A percentile compares a stretch with the other conserved stretches of the same genome.
These are phyloP conservation scores for Trinorchestia longiramus DNA, from an alignment of 1,140 invertebrate species.

Conservation along the genomic window DNA sequence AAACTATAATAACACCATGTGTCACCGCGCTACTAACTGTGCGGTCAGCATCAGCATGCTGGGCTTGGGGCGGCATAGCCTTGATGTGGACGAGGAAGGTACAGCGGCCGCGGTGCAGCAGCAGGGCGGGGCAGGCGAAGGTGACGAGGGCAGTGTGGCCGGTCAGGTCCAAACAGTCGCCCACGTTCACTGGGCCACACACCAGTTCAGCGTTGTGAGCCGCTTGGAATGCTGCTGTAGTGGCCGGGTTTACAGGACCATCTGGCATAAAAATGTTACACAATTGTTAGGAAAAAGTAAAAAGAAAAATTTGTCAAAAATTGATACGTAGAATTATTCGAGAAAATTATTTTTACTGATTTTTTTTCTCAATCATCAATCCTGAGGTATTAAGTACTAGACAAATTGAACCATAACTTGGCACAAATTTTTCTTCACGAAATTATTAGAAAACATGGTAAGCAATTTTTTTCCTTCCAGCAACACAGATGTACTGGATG, in stretches of 20 bases:
- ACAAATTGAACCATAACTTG: background rate
- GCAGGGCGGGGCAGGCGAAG: slow-evolving; percentile 86
- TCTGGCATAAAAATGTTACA: slow-evolving; percentile 32
- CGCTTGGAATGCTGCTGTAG: slow-evolving; percentile 83
- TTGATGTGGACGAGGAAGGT: slow-evolving; percentile 86
- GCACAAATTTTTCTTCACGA: too few species aligned
- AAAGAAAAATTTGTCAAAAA: background rate
- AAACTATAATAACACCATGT: background rate
- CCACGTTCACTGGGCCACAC: slow-evolving; percentile 86
- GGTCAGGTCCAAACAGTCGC: slow-evolving; percentile 84
- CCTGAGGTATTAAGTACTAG: background rate
- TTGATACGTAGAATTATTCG: background rate
- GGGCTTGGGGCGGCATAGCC: slow-evolving; percentile 73
- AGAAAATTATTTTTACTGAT: background rate
- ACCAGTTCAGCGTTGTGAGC: slow-evolving; percentile 90
- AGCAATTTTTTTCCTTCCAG: too few species aligned
- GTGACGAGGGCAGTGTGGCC: slow-evolving; percentile 86
- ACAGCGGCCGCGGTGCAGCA: slow-evolving; percentile 69
- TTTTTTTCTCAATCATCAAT: background rate
- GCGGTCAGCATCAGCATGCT: background rate
- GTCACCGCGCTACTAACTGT: background rate
- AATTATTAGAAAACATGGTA: too few species aligned
- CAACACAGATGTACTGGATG: background rate
- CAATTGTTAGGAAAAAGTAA: background rate
- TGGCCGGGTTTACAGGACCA: slow-evolving; percentile 77